phyloP scores from a whole-genome alignment of 1,140 invertebrate species.

The Pseudomyrmex sp. region DNA sequence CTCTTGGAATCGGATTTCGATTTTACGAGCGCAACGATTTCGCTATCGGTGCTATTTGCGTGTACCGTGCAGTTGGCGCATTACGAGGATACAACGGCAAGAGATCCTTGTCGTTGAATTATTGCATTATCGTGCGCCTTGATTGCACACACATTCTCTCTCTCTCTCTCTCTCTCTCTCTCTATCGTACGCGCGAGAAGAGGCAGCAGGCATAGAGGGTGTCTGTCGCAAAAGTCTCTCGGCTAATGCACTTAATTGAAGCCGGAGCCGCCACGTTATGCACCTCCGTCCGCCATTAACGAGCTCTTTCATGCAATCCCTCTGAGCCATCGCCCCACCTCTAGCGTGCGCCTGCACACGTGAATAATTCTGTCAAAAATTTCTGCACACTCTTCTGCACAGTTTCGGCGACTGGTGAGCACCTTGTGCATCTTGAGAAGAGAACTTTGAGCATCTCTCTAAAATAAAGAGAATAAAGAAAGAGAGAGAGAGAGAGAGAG shows the following conservation, averaged over 20 bases:
- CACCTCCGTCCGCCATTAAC: slow-evolving; percentile 63
- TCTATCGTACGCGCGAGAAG: slow-evolving; percentile 25
- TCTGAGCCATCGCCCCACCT: slow-evolving; percentile 16
- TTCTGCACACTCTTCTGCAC: background rate
- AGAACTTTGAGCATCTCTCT: slow-evolving; percentile 1
- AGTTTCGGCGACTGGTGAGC: background rate
- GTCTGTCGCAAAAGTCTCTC: slow-evolving; percentile 67
- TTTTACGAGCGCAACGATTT: slow-evolving; percentile 19
- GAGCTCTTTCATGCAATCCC: slow-evolving; percentile 42
- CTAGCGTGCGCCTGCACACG: no score
- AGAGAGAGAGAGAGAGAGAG: no score
- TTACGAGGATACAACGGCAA: slow-evolving; percentile 24
- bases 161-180: slow-evolving; percentile 5
- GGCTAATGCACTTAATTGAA: slow-evolving; percentile 75
- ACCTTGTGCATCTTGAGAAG: background rate
- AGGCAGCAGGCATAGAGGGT: slow-evolving; percentile 8
- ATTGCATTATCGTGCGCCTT: slow-evolving; percentile 65
- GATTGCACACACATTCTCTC: slow-evolving; percentile 59
- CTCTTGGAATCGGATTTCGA: slow-evolving; percentile 17
- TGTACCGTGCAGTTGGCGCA: slow-evolving; percentile 18
- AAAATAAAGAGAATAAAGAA: background rate
- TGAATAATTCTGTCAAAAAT: slow-evolving; percentile 46
- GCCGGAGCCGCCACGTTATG: slow-evolving; percentile 42
- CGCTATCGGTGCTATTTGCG: slow-evolving; percentile 10
- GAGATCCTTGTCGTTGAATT: slow-evolving; percentile 61